phyloP scores from a whole-genome alignment of 1,140 invertebrate species.

The Dreissena rostriformis region DNA sequence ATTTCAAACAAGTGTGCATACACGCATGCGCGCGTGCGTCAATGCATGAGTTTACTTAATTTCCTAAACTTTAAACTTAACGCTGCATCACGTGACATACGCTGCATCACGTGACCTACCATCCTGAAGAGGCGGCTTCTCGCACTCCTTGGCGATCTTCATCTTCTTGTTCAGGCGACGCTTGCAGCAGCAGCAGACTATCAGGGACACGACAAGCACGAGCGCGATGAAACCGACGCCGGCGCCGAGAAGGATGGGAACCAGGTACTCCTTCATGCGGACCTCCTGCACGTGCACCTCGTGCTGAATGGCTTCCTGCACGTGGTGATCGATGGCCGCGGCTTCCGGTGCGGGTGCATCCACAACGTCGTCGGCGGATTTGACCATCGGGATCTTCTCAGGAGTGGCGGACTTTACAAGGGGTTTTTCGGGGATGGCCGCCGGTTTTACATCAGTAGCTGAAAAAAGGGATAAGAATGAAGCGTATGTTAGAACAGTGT shows the following conservation, averaged over 20 bases:
- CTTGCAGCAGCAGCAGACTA: conserved; percentile 50
- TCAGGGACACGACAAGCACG: conserved; percentile 36
- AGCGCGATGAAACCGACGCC: conserved; percentile 49
- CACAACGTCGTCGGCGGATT: conserved; percentile 9
- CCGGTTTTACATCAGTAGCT: conserved; percentile 32
- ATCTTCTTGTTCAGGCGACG: conserved; percentile 43
- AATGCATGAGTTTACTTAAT: too few relatives aligned
- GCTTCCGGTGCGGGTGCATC: background rate
- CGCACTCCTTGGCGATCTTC: conserved; percentile 43
- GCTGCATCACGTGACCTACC: background rate
- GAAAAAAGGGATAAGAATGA: background rate
- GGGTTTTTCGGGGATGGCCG: background rate
- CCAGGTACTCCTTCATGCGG: conserved; percentile 35
- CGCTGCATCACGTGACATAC: too few relatives aligned
- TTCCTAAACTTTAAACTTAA: too few relatives aligned
- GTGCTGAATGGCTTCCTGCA: conserved; percentile 44
- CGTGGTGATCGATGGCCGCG: background rate
- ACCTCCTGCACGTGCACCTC: conserved; percentile 52
- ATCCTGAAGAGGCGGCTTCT: conserved; percentile 42
- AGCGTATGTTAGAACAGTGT: background rate
- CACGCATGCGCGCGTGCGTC: too few relatives aligned
- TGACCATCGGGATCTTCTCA: background rate
- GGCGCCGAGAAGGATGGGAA: conserved; percentile 43
- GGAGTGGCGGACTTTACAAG: background rate
- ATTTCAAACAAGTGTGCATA: too few relatives aligned